Evolutionary conservation across 2,113 vertebrate genomes (phyloP), one percentile per base, ranked within the genome.

Genomic region (Planiliza haematocheilus): DNA sequence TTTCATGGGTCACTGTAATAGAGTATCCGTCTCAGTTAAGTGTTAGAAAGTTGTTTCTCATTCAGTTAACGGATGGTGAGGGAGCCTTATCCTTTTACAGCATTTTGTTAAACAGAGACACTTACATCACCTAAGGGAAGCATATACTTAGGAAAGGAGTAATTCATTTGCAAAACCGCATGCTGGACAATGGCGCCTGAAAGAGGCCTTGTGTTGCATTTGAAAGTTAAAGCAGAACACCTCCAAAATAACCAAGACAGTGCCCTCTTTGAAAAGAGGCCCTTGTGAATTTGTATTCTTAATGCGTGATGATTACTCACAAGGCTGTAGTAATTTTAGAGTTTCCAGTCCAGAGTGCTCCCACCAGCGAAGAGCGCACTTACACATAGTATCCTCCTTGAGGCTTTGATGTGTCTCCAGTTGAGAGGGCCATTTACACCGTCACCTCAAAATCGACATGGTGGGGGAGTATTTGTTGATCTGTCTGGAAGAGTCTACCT

Each of bases 401-500:
- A 57, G 16, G 24, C 38, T 10, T 10, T 63, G 51, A 48, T 38
- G 52, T 74, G 51, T 69, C 14, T 61, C 8, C n/a, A 30, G 24
- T 30, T 30, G 2, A 30, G 24, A 30, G 24, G 24, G 24, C 24
- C 13, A 18, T 48, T 58, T 60, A 14, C 12, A 52, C 16, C 34
- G 60, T 24, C 17, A 18, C 8, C 53, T 49, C 74, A 65, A 50
- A 70, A 49, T 55, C 24, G 51, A 52, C 57, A 46, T 52, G 39
- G 51, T 38, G 68, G 57, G 14, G 17, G 17, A 62, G 50, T 50
- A 37, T 43, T 24, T 45, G 43, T 38, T 61, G 50, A 42, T 76
- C 56, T 77, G 61, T 72, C 50, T 77, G 37, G 37, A 71, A 30
- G 24, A 30, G 24, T 30, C 24, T 5, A 30, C 24, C 41, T 43